Evolutionary conservation across 2,888 invertebrate species (phyloP).

Genomic region (Acronicta aceris): DNA sequence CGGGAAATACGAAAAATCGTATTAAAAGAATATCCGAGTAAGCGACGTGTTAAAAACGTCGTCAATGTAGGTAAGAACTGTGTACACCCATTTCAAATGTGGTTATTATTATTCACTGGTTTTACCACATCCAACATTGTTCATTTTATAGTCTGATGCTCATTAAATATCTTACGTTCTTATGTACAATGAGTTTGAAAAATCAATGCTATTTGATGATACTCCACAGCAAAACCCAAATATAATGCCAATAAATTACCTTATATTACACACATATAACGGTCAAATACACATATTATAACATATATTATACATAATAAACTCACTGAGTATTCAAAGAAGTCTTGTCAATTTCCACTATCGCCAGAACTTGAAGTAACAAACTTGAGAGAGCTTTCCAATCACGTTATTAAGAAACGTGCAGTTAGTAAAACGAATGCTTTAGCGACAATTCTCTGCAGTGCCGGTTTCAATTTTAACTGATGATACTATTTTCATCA

Average conservation of each 20-base stretch:
- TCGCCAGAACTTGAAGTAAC: constrained; percentile 30
- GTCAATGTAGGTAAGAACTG: constrained; percentile 21
- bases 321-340: constrained; percentile 55
- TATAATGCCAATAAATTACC: constrained; percentile 4
- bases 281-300: constrained; percentile 3
- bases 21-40: not conserved
- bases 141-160: not conserved
- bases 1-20: not conserved
- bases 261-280: constrained; percentile 4
- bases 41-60: constrained; percentile 1
- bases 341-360: constrained; percentile 45
- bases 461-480: constrained; percentile 34
- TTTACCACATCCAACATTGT: constrained; percentile 8
- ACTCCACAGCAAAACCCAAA: constrained; percentile 2
- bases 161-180: not conserved
- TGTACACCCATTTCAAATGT: constrained; percentile 8
- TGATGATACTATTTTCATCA: constrained; percentile 15
- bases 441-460: constrained; percentile 42
- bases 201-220: constrained; percentile 3
- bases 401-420: constrained; percentile 28
- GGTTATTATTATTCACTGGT: constrained; percentile 12
- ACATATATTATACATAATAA: constrained; percentile 29
- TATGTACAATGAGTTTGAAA: not conserved
- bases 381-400: constrained; percentile 51
- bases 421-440: constrained; percentile 36